Percentiles rank a stretch among this genome's conserved stretches.
These are phyloP conservation scores for Clamator glandarius DNA, from an alignment of 2,797 vertebrate genomes.

Conservation along the genomic window DNA sequence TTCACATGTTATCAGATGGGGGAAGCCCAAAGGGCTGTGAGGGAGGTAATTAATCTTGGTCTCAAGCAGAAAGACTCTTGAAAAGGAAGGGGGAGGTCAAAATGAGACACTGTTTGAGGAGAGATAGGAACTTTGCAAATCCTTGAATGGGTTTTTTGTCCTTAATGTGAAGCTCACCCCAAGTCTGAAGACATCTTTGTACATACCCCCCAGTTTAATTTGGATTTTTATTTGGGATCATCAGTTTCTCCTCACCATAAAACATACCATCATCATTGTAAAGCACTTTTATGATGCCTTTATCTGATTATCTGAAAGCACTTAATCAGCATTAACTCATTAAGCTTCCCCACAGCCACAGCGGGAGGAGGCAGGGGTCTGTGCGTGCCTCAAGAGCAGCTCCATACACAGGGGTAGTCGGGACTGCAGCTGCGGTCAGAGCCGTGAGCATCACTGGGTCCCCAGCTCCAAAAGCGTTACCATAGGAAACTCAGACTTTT, in stretches of 20 bases:
- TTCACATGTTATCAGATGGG: constrained; percentile 74
- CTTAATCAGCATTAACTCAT: constrained; percentile 64
- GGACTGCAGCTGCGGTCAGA: not conserved
- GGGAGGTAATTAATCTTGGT: constrained; percentile 67
- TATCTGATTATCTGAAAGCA: constrained; percentile 63
- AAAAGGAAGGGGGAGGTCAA: constrained; percentile 25
- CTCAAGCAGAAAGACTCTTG: constrained; percentile 18
- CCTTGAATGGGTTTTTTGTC: not conserved
- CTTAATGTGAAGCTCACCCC: constrained; percentile 26
- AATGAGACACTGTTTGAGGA: not conserved
- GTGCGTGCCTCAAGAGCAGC: not conserved
- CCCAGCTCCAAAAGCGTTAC: not conserved
- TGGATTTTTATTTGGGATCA: constrained; percentile 62
- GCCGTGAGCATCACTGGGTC: fast-evolving
- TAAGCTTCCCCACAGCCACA: not conserved
- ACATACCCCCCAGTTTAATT: constrained; percentile 3
- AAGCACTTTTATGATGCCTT: constrained; percentile 64
- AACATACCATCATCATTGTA: constrained; percentile 47
- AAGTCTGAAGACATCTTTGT: not conserved
- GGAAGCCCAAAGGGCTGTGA: constrained; percentile 49
- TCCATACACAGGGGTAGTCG: fast-evolving
- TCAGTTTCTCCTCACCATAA: constrained; percentile 64
- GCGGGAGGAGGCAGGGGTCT: not conserved
- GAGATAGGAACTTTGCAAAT: not conserved
- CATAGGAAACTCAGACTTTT: not conserved